Evolutionary conservation across 2,888 invertebrate genomes (phyloP).

Genomic region (Noctua pronuba): DNA sequence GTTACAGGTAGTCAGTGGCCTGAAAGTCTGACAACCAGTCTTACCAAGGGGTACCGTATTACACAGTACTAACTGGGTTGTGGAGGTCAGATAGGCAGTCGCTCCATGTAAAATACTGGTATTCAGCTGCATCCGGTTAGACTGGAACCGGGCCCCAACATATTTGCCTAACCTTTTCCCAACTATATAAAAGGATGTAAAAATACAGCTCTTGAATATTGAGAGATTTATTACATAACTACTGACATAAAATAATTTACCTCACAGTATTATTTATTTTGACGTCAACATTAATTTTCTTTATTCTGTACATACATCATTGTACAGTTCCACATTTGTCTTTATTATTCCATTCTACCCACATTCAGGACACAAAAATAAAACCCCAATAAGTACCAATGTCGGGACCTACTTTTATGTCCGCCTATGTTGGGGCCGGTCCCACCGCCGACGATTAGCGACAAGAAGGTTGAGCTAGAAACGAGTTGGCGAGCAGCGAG

Average conservation of each 20-base stretch:
- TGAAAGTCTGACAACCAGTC: too few relatives aligned
- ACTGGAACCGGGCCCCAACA: too few relatives aligned
- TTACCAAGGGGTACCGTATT: too few relatives aligned
- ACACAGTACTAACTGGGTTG: too few relatives aligned
- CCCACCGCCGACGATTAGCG: neutral
- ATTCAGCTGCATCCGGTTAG: too few relatives aligned
- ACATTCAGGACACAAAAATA: conserved; percentile 29
- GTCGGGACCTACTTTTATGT: conserved; percentile 37
- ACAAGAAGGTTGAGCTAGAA: neutral
- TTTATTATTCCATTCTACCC: conserved; percentile 23
- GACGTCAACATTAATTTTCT: neutral
- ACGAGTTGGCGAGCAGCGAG: neutral
- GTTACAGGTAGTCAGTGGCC: too few relatives aligned
- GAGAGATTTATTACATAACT: neutral
- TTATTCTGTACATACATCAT: neutral
- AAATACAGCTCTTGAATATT: too few relatives aligned
- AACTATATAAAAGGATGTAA: too few relatives aligned
- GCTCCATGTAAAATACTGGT: too few relatives aligned
- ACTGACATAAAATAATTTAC: neutral
- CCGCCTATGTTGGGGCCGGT: neutral
- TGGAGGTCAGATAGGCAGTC: too few relatives aligned
- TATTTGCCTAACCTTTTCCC: too few relatives aligned
- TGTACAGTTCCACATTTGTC: neutral
- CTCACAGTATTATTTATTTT: neutral
- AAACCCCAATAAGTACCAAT: conserved; percentile 34